These are phyloP conservation scores for Bucorvus abyssinicus DNA, from an alignment of 2,797 vertebrate species.

Conservation along the genomic window DNA sequence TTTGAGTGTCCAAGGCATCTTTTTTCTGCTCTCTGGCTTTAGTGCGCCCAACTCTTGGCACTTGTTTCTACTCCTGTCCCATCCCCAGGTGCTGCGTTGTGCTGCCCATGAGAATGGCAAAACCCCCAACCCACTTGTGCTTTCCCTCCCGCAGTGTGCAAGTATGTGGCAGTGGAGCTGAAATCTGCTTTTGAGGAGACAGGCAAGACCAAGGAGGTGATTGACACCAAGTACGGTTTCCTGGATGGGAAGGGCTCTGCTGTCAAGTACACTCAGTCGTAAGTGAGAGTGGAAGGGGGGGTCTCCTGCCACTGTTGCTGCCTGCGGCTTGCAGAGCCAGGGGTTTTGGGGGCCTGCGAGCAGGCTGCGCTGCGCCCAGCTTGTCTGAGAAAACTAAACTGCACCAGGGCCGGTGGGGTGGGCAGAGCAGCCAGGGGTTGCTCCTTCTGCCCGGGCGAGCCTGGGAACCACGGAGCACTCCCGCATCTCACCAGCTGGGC, in stretches of 20 bases:
- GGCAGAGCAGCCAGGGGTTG: no score
- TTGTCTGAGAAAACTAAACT: background rate
- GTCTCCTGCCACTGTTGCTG: accelerated
- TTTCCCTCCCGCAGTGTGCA: constrained; percentile 83
- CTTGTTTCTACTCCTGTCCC: background rate
- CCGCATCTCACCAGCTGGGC: accelerated
- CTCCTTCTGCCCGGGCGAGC: background rate
- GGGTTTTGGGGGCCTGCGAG: background rate
- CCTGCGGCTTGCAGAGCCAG: accelerated
- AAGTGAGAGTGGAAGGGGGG: constrained; percentile 58
- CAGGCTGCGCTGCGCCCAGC: background rate
- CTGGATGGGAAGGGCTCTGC: constrained; percentile 87
- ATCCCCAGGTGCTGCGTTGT: accelerated
- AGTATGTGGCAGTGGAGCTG: constrained; percentile 93
- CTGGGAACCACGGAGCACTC: accelerated
- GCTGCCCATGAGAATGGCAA: accelerated
- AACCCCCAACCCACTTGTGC: background rate
- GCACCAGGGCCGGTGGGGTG: background rate
- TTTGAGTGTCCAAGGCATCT: accelerated
- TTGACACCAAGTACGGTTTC: constrained; percentile 90
- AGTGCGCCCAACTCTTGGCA: accelerated
- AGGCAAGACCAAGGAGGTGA: constrained; percentile 90
- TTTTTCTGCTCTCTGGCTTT: background rate
- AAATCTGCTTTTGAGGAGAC: constrained; percentile 95
- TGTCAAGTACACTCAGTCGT: constrained; percentile 95